These are phyloP conservation scores for Paedocypris micromegethes DNA, from an alignment of 2,797 vertebrate species.

Conservation along the genomic window DNA sequence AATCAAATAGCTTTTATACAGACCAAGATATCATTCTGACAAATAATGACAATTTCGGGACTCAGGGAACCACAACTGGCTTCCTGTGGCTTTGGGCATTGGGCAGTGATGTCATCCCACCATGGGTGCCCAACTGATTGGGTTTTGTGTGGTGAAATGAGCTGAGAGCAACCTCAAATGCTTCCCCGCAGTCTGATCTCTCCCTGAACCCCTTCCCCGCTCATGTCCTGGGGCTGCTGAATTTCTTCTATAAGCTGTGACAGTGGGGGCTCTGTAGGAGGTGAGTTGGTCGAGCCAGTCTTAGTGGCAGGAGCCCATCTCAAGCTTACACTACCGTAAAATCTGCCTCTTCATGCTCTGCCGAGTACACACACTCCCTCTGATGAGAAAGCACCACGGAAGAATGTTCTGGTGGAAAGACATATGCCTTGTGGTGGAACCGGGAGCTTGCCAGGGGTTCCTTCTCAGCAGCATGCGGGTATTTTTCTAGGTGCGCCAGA, in stretches of 20 bases:
- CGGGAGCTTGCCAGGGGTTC: conserved; percentile 23
- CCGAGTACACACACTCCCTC: conserved; percentile 63
- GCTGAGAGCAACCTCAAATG: conserved; percentile 68
- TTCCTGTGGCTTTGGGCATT: conserved; percentile 70
- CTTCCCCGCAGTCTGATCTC: conserved; percentile 37
- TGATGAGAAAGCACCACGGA: conserved; percentile 52
- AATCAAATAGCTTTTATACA: conserved; percentile 62
- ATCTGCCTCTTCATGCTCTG: conserved; percentile 89
- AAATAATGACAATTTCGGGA: conserved; percentile 68
- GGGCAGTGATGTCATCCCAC: conserved; percentile 71
- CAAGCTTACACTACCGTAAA: conserved; percentile 87
- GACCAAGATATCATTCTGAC: conserved; percentile 49
- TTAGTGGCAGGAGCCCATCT: conserved; percentile 78
- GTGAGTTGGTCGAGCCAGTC: conserved; percentile 71
- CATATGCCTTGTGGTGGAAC: conserved; percentile 46
- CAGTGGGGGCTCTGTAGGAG: conserved; percentile 76
- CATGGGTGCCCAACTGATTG: conserved; percentile 76
- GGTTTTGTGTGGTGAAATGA: conserved; percentile 77
- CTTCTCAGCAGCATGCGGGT: conserved; percentile 23
- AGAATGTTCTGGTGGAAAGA: conserved; percentile 52
- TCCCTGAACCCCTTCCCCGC: conserved; percentile 40
- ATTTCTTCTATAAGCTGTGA: conserved; percentile 74
- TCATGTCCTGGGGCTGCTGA: conserved; percentile 65
- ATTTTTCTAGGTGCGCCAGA: not conserved
- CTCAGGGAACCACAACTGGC: conserved; percentile 74